A percentile compares a stretch with the other conserved stretches of the same genome.
These are phyloP conservation scores for Leptonema lineaticorne DNA, from an alignment of 1,140 invertebrate genomes.

Conservation along the genomic window DNA sequence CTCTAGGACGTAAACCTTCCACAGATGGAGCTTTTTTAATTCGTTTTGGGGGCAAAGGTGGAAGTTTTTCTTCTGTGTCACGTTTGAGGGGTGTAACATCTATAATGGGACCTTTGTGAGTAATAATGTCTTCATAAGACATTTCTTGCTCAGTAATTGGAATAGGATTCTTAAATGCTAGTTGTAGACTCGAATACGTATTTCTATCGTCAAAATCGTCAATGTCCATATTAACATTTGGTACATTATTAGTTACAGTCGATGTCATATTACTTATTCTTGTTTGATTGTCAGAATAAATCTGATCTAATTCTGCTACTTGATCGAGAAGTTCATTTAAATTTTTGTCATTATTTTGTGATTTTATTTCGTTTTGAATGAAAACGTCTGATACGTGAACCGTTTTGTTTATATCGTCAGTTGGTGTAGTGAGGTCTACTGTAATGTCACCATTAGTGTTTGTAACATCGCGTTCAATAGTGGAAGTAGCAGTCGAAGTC, in stretches of 20 bases:
- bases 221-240: constrained; percentile 50
- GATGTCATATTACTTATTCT: constrained; percentile 54
- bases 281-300: constrained; percentile 69
- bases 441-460: constrained; percentile 22
- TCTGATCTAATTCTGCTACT: constrained; percentile 73
- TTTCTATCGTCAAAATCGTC: constrained; percentile 73
- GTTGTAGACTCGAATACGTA: constrained; percentile 78
- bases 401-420: constrained; percentile 36
- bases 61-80: constrained; percentile 61
- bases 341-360: constrained; percentile 56
- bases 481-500: constrained; percentile 4
- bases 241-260: constrained; percentile 46
- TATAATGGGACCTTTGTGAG: constrained; percentile 54
- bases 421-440: constrained; percentile 39
- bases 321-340: constrained; percentile 69
- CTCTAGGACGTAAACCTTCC: constrained; percentile 46
- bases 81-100: constrained; percentile 56
- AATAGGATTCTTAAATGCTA: constrained; percentile 83
- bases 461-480: not conserved
- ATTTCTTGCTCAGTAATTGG: constrained; percentile 55
- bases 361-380: constrained; percentile 19
- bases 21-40: constrained; percentile 63
- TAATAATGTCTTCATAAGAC: constrained; percentile 61
- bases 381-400: constrained; percentile 21
- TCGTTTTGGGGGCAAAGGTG: constrained; percentile 77